Percentiles rank a stretch among this genome's conserved stretches.
phyloP scores from a whole-genome alignment of 1,140 invertebrate genomes.

The Centruroides vittatus region DNA sequence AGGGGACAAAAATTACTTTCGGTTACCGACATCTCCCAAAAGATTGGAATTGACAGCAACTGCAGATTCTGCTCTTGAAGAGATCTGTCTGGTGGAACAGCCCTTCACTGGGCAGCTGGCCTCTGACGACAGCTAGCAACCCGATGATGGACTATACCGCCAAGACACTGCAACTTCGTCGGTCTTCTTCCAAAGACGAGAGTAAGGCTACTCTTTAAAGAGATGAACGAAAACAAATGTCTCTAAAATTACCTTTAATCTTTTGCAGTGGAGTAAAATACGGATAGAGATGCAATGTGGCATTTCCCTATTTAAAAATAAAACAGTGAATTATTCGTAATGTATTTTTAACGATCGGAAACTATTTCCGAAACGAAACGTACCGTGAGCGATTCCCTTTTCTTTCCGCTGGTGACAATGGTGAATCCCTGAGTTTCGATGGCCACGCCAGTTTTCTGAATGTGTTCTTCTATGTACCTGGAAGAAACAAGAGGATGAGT shows the following conservation, averaged over 20 bases:
- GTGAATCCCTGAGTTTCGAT: slow-evolving; percentile 47
- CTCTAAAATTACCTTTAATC: slow-evolving; percentile 33
- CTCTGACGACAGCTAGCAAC: slow-evolving; percentile 26
- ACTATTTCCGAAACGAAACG: not conserved
- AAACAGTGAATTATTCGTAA: slow-evolving; percentile 17
- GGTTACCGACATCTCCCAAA: too few relatives aligned
- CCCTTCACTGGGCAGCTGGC: slow-evolving; percentile 49
- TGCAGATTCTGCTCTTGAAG: too few relatives aligned
- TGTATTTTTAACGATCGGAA: not conserved
- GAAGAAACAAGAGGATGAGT: slow-evolving; percentile 10
- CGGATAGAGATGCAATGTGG: slow-evolving; percentile 44
- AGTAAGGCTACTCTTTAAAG: too few relatives aligned
- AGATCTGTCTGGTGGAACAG: slow-evolving; percentile 23
- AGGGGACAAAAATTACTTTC: not conserved
- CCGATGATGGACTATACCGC: slow-evolving; percentile 28
- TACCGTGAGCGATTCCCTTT: slow-evolving; percentile 41
- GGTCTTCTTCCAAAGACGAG: not conserved
- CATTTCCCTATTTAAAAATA: slow-evolving; percentile 36
- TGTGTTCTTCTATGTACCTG: slow-evolving; percentile 46
- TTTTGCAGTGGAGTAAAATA: slow-evolving; percentile 40
- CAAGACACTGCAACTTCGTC: not conserved
- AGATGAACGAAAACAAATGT: too few relatives aligned
- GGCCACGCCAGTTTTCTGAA: slow-evolving; percentile 44
- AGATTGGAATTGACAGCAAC: too few relatives aligned
- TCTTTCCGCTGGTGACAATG: slow-evolving; percentile 41